Percentiles rank a stretch among this genome's conserved stretches.
Conservation (phyloP, 1,140 invertebrate genomes). For the Drosophila mojavensis region DNA sequence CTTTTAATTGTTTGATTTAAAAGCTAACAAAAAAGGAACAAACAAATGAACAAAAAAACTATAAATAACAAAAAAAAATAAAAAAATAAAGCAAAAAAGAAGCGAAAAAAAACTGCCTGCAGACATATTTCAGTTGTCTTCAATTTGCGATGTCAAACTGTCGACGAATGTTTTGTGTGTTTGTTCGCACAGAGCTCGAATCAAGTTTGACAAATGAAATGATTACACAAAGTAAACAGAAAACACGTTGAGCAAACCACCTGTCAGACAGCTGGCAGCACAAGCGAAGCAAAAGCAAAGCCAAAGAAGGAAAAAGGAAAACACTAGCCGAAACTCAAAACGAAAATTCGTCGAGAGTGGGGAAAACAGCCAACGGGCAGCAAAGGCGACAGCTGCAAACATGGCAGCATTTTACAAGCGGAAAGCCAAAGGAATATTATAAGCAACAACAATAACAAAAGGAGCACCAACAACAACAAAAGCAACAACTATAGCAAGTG, state of each 20-base stretch:
- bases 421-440: conserved; percentile 79
- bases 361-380: conserved; percentile 15
- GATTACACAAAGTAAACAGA: conserved; percentile 81
- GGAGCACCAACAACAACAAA: conserved; percentile 39
- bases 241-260: conserved; percentile 71
- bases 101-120: background rate
- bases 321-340: conserved; percentile 44
- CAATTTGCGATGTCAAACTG: conserved; percentile 62
- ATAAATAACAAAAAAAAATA: background rate
- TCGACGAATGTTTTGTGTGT: conserved; percentile 48
- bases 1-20: background rate
- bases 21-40: background rate
- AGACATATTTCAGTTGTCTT: conserved; percentile 10
- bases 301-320: conserved; percentile 19
- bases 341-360: conserved; percentile 17
- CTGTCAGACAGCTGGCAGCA: conserved; percentile 61
- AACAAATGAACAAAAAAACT: too few species aligned
- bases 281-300: conserved; percentile 8
- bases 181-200: conserved; percentile 51
- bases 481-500: background rate
- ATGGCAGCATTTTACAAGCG: conserved; percentile 66
- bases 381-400: conserved; percentile 28
- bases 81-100: background rate
- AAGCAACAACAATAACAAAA: conserved; percentile 50
- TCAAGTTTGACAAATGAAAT: conserved; percentile 81